phyloP scores from a whole-genome alignment of 2,797 vertebrate genomes.

The Platyrinchus mystaceus region DNA sequence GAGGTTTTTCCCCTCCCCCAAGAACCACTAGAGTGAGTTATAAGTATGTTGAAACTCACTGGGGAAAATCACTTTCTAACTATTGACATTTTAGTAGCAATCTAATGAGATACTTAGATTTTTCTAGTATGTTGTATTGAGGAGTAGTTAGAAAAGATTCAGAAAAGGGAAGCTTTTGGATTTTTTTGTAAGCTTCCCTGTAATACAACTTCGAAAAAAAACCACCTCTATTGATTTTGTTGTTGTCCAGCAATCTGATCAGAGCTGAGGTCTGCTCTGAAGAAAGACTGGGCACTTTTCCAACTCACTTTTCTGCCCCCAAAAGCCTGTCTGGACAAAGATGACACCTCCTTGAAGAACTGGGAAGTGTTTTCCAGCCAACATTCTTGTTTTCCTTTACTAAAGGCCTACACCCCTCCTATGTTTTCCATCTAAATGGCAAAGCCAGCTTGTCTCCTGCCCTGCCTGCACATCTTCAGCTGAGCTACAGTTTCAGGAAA shows the following conservation, averaged over 20 bases:
- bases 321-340: background rate
- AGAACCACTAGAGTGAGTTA: background rate
- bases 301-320: background rate
- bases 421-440: background rate
- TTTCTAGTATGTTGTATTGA: background rate
- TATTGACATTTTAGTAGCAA: conserved; percentile 8
- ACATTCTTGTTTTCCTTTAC: background rate
- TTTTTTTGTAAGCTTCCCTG: background rate
- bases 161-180: background rate
- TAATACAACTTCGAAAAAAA: background rate
- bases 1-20: background rate
- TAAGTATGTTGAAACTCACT: background rate
- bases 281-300: background rate
- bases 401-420: background rate
- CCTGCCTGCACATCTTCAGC: background rate
- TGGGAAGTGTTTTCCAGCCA: background rate
- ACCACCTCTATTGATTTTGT: background rate
- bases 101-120: background rate
- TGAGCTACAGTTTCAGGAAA: background rate
- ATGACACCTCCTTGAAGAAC: background rate
- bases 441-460: background rate
- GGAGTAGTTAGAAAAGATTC: background rate
- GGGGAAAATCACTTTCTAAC: conserved; percentile 8
- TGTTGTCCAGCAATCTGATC: background rate
- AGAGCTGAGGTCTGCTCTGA: background rate